Conservation (phyloP, 1,140 invertebrate genomes). For the Drosophila quadrilineata region DNA sequence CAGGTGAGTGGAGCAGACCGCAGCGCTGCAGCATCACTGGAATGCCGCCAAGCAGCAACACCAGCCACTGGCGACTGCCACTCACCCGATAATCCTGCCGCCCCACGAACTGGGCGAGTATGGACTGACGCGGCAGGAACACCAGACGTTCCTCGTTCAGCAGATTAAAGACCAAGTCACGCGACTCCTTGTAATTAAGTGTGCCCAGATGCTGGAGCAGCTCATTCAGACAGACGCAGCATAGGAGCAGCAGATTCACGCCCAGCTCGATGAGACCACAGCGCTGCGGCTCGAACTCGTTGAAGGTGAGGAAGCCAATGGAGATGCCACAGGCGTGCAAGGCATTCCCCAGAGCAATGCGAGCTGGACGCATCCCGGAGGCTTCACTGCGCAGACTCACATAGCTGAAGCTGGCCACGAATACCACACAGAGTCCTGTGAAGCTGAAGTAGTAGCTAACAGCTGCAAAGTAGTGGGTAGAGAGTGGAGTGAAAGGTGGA, state of each 20-base stretch:
- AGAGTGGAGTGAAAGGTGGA: not conserved
- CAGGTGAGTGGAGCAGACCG: conserved; percentile 48
- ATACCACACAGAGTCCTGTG: conserved; percentile 57
- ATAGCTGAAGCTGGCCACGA: conserved; percentile 62
- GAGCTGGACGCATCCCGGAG: conserved; percentile 47
- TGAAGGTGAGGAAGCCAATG: conserved; percentile 64
- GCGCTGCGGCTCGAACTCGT: conserved; percentile 63
- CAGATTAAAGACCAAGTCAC: conserved; percentile 69
- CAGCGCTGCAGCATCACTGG: conserved; percentile 51
- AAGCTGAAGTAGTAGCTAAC: conserved; percentile 74
- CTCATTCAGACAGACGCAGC: conserved; percentile 59
- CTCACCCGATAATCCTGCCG: conserved; percentile 49
- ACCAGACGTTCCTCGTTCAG: conserved; percentile 67
- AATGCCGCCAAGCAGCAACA: conserved; percentile 40
- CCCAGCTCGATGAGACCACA: conserved; percentile 52
- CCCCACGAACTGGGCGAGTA: conserved; percentile 63
- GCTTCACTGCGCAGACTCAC: conserved; percentile 61
- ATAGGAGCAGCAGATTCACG: conserved; percentile 45
- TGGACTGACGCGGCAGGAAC: conserved; percentile 55
- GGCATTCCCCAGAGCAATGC: conserved; percentile 62
- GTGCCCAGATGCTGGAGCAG: conserved; percentile 59
- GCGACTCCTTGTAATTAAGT: conserved; percentile 64
- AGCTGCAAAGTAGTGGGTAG: conserved; percentile 10
- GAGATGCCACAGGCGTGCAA: conserved; percentile 50
- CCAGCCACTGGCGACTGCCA: conserved; percentile 60